Conservation (phyloP, 2,113 vertebrate species). For the Pachypanchax playfairii region DNA sequence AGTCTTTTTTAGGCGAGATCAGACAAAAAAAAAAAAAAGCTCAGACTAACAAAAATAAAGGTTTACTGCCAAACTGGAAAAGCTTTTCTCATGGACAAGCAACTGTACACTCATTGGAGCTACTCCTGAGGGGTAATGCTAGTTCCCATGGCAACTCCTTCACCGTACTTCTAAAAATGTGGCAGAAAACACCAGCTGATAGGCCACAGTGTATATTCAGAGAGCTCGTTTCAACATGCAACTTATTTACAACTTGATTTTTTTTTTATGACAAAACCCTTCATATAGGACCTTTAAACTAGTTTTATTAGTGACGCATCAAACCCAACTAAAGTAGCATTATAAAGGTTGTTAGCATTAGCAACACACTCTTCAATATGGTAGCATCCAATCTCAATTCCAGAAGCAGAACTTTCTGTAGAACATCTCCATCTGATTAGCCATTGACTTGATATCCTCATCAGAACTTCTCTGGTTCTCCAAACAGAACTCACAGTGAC, state of each 20-base stretch:
- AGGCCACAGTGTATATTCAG: constrained; percentile 36
- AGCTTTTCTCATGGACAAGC: constrained; percentile 58
- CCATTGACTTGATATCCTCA: too few relatives aligned
- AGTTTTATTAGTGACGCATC: neutral
- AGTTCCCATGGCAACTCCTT: constrained; percentile 73
- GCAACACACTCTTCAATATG: too few relatives aligned
- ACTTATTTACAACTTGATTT: constrained; percentile 15
- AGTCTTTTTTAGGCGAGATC: too few relatives aligned
- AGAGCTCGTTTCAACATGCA: constrained; percentile 36
- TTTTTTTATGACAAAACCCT: constrained; percentile 26
- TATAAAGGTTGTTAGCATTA: too few relatives aligned
- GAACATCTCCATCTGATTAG: too few relatives aligned
- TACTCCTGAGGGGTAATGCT: constrained; percentile 59
- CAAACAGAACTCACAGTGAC: too few relatives aligned
- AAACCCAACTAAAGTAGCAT: too few relatives aligned
- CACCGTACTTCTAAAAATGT: constrained; percentile 61
- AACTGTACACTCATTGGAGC: constrained; percentile 60
- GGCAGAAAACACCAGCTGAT: constrained; percentile 59
- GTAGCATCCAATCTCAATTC: too few relatives aligned
- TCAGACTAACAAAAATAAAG: neutral
- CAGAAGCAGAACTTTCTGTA: too few relatives aligned
- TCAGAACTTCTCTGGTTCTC: too few relatives aligned
- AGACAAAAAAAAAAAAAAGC: too few relatives aligned
- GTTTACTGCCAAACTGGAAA: constrained; percentile 52
- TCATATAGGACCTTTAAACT: constrained; percentile 9